phyloP scores from a whole-genome alignment of 53 echinoderm and acorn worm species.

The Patiria pectinifera region DNA sequence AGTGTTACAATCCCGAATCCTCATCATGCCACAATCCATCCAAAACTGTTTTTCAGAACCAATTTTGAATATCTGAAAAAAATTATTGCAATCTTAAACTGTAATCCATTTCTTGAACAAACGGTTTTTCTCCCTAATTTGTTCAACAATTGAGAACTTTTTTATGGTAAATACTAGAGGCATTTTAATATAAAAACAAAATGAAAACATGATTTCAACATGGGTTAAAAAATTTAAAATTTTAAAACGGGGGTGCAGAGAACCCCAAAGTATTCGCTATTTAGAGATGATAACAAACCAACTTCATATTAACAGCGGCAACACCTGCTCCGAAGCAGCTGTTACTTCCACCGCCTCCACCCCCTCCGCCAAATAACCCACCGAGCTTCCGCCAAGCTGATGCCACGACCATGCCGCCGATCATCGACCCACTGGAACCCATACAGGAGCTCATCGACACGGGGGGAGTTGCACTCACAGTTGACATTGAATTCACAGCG shows the following conservation, averaged over 20 bases:
- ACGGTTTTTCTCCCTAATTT: too few species aligned
- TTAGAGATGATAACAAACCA: neutral
- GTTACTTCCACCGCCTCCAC: slow-evolving; percentile 45
- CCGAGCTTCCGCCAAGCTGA: slow-evolving; percentile 11
- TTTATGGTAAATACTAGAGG: too few species aligned
- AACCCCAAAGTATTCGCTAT: neutral
- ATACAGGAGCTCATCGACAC: neutral
- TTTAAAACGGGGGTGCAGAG: neutral
- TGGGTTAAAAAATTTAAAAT: too few species aligned
- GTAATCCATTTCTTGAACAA: too few species aligned
- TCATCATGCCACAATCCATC: too few species aligned
- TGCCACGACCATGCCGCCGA: neutral
- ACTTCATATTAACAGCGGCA: neutral
- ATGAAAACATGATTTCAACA: too few species aligned
- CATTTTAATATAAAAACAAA: too few species aligned
- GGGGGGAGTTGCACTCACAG: slow-evolving; percentile 10
- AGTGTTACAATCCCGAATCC: too few species aligned
- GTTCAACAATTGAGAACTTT: too few species aligned
- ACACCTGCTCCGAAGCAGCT: neutral
- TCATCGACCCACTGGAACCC: neutral
- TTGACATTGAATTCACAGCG: slow-evolving; percentile 41
- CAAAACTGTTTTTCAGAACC: too few species aligned
- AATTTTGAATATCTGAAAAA: too few species aligned
- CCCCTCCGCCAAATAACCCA: slow-evolving; percentile 40
- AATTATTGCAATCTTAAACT: too few species aligned